Base-by-base conservation (phyloP, 2,113 vertebrate genomes). In the Gobio gobio region DNA sequence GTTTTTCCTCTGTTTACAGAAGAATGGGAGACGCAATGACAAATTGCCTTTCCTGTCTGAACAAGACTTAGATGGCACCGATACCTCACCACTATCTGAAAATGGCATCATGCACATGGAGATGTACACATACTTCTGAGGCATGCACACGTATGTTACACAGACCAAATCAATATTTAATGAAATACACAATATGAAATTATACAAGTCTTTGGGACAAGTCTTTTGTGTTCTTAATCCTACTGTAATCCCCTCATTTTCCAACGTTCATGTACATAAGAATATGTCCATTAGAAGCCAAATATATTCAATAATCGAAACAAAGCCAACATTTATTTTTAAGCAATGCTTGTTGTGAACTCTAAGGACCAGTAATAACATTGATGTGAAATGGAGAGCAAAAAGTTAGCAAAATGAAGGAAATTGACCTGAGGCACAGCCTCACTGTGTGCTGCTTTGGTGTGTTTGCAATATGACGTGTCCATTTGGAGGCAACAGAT, bases 371-470 rank as follows among this genome's bases (percentile, higher is more conserved):
- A 45, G 83, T 82, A 80, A 64, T 14, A 49, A 14, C 70, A 36
- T 3, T 24, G 40, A n/a, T 56, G 36, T 33, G 49, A 43, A 59
- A 78, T 54, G 61, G 51, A 83, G 40, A 45, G 24, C 22, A 63
- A 1, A 73, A 73, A 73, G 47, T 24, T 22, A 45, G 5, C 26
- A 58, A 72, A 81, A 59, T 51, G 12, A 83, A 43, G 68, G 56
- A 83, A 87, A 90, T 22, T 83, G 49, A 56, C 88, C 64, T 14
- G 66, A 85, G 83, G 80, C 83, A n/a, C 43, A 59, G 20, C 16
- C 45, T 58, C 75, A 49, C 40, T 89, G 68, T 51, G 72, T 87
- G 51, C 59, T 74, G 70, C 9, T 54, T 78, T 47, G 84, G 56
- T 26, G 70, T 79, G 40, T 78, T 68, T 43, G 24, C 47, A 49